phyloP scores from a whole-genome alignment of 2,113 vertebrate species.

The Catagonus wagneri region DNA sequence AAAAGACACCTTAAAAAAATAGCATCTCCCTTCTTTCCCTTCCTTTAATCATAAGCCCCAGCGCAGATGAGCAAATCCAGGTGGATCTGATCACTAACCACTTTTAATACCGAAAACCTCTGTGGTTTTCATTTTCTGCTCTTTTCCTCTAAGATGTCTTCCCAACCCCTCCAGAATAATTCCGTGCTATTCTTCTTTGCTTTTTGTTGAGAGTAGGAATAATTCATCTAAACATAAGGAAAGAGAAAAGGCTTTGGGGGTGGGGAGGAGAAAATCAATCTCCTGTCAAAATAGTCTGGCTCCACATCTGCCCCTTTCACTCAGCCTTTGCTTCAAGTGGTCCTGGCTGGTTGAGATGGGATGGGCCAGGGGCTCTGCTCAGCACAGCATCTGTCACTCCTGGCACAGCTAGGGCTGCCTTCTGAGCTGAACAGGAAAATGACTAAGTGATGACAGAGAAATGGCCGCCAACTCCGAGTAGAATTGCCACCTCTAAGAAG shows the following conservation, averaged over 20 bases:
- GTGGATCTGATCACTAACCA: neutral
- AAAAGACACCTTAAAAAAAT: neutral
- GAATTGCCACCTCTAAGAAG: neutral
- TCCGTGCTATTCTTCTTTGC: neutral
- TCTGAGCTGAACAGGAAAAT: neutral
- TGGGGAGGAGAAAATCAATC: neutral
- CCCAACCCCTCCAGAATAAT: neutral
- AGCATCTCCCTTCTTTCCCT: neutral
- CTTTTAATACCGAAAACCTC: neutral
- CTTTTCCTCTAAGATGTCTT: neutral
- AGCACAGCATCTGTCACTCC: neutral
- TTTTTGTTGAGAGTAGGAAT: conserved; percentile 39
- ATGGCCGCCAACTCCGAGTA: neutral
- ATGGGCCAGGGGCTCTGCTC: neutral
- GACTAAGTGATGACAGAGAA: conserved; percentile 59
- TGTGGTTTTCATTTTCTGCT: neutral
- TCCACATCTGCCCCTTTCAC: conserved; percentile 61
- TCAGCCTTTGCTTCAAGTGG: neutral
- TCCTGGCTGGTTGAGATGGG: neutral
- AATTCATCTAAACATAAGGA: conserved; percentile 51
- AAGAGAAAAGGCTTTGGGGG: neutral
- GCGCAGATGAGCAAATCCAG: neutral
- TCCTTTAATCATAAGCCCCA: neutral
- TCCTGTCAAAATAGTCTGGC: conserved; percentile 68
- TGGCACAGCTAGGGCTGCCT: conserved; percentile 9